Evolutionary conservation across 2,888 invertebrate genomes (phyloP).

Genomic region (Tenthredo livida): DNA sequence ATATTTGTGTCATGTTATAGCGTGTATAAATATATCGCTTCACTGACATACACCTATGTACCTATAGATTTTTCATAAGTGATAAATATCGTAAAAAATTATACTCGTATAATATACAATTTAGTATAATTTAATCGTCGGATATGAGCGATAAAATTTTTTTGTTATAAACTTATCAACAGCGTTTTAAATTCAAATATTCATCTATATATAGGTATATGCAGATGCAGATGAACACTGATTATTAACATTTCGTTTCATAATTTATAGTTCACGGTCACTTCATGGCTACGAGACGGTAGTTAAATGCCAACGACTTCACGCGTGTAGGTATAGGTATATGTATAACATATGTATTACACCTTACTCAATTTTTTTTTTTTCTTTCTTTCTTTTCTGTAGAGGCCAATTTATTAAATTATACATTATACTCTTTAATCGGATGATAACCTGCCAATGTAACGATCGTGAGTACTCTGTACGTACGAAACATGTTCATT

Average conservation of each 20-base stretch:
- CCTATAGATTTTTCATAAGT: neutral
- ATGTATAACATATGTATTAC: neutral
- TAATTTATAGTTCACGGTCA: conserved; percentile 47
- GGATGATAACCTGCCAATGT: conserved; percentile 20
- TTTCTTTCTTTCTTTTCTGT: too few relatives aligned
- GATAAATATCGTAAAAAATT: neutral
- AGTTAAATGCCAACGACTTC: conserved; percentile 45
- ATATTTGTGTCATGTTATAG: neutral
- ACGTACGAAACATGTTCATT: conserved; percentile 23
- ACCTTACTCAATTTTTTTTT: neutral
- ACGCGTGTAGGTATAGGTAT: neutral
- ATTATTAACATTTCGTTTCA: neutral
- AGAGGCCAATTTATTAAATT: conserved; percentile 37
- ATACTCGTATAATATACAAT: neutral
- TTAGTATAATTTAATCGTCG: neutral
- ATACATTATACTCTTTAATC: conserved; percentile 35
- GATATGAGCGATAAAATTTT: neutral
- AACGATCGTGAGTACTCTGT: neutral
- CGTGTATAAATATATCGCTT: neutral
- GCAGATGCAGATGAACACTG: neutral
- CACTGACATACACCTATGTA: neutral
- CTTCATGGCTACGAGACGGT: conserved; percentile 25
- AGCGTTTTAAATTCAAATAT: neutral
- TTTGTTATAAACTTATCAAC: neutral
- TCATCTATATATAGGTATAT: neutral